These are phyloP conservation scores for Meta bourneti DNA, from an alignment of 2,888 invertebrate genomes.

Conservation along the genomic window DNA sequence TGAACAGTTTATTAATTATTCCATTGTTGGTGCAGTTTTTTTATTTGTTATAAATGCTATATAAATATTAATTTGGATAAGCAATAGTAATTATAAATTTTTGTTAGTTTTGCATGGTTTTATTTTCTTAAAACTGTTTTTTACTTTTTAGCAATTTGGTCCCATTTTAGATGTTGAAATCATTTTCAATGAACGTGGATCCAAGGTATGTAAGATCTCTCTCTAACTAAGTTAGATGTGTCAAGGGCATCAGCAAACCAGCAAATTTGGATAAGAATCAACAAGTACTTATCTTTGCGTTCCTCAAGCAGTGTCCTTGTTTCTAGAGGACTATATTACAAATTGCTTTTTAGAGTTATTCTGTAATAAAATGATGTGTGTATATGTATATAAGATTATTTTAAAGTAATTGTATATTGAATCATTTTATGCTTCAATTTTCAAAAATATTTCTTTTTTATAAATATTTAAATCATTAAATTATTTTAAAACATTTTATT, in stretches of 20 bases:
- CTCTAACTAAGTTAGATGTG: slow-evolving; percentile 66
- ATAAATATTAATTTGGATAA: too few relatives aligned
- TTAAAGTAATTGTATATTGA: too few relatives aligned
- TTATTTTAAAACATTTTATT: background rate
- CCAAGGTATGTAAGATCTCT: slow-evolving; percentile 84
- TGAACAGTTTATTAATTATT: too few relatives aligned
- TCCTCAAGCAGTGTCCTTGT: slow-evolving; percentile 9
- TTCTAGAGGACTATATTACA: background rate
- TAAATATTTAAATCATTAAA: too few relatives aligned
- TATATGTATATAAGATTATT: too few relatives aligned
- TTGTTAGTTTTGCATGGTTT: too few relatives aligned
- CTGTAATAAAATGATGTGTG: too few relatives aligned
- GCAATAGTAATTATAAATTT: too few relatives aligned
- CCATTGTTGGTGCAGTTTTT: too few relatives aligned
- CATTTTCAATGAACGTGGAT: slow-evolving; percentile 99
- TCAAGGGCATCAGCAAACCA: slow-evolving; percentile 76
- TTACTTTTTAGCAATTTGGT: slow-evolving; percentile 95
- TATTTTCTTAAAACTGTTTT: slow-evolving; percentile 70
- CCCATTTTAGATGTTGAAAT: slow-evolving; percentile 99
- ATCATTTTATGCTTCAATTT: too few relatives aligned
- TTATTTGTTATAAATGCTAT: too few relatives aligned
- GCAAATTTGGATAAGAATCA: slow-evolving; percentile 60
- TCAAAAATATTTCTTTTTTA: too few relatives aligned
- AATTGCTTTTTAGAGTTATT: background rate
- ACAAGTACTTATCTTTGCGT: slow-evolving; percentile 62